phyloP scores from a whole-genome alignment of 2,888 invertebrate species.

The Anthophora plumipes region DNA sequence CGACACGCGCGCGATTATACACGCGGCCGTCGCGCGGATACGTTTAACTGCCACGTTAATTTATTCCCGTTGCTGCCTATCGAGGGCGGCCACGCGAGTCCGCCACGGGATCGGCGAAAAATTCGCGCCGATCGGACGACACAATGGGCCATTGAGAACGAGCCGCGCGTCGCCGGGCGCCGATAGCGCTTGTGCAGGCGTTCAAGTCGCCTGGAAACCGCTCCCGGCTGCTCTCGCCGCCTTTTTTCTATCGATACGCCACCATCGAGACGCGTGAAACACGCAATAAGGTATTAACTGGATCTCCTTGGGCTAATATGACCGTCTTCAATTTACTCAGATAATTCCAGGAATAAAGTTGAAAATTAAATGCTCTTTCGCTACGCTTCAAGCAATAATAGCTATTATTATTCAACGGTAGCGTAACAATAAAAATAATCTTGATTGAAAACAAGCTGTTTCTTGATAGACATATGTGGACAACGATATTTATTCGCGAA shows the following conservation, averaged over 20 bases:
- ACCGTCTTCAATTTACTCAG: slow-evolving; percentile 49
- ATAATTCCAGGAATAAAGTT: slow-evolving; percentile 24
- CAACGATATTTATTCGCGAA: no score
- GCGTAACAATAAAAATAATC: no score
- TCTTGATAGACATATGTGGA: no score
- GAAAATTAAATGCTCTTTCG: neutral
- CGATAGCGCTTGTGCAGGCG: slow-evolving; percentile 65
- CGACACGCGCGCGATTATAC: slow-evolving; percentile 74
- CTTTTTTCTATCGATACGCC: slow-evolving; percentile 33
- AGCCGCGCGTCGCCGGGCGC: slow-evolving; percentile 56
- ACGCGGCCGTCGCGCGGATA: slow-evolving; percentile 63
- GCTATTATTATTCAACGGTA: no score
- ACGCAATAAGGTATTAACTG: slow-evolving; percentile 56
- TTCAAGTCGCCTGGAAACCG: slow-evolving; percentile 48
- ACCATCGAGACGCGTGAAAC: slow-evolving; percentile 43
- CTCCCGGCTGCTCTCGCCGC: slow-evolving; percentile 32
- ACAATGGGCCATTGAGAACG: slow-evolving; percentile 76
- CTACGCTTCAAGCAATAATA: no score
- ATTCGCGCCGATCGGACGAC: slow-evolving; percentile 67
- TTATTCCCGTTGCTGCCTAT: slow-evolving; percentile 75
- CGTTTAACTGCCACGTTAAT: slow-evolving; percentile 75
- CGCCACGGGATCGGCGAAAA: slow-evolving; percentile 65
- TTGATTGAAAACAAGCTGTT: no score
- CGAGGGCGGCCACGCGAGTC: slow-evolving; percentile 71
- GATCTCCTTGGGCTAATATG: slow-evolving; percentile 57